A percentile compares a stretch with the other conserved stretches of the same genome.
phyloP scores from a whole-genome alignment of 2,888 invertebrate species.

The Lumbricus terrestris region DNA sequence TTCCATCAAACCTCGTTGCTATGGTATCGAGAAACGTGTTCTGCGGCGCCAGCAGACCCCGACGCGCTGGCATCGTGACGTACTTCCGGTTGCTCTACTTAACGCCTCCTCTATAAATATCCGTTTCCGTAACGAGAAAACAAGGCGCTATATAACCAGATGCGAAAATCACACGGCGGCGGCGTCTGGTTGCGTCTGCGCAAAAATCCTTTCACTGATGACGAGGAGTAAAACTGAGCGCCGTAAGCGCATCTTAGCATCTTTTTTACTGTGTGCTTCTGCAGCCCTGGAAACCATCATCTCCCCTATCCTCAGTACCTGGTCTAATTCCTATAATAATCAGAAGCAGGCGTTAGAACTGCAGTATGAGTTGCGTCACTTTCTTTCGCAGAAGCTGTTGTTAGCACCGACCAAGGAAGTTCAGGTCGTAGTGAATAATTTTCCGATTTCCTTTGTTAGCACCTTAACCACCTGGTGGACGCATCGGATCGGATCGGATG shows the following conservation, averaged over 20 bases:
- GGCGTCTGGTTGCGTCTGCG: background rate
- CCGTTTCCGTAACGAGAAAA: background rate
- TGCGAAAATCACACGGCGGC: background rate
- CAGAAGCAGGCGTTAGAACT: background rate
- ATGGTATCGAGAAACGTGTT: conserved; percentile 97
- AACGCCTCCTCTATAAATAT: background rate
- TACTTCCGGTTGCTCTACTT: background rate
- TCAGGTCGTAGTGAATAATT: background rate
- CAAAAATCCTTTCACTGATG: background rate
- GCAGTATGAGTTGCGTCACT: no score
- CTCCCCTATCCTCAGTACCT: conserved; percentile 3
- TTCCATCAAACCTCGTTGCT: conserved; percentile 96
- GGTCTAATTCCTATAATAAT: background rate
- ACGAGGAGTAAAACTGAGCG: background rate
- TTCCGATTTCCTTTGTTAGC: background rate
- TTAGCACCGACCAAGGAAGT: background rate
- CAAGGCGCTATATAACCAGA: no score
- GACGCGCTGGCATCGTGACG: conserved; percentile 79
- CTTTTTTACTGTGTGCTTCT: background rate
- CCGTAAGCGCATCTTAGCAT: background rate
- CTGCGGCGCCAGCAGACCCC: conserved; percentile 94
- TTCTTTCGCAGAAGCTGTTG: background rate
- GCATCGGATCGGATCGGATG: background rate
- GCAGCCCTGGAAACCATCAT: background rate
- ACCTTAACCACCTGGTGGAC: background rate